Base-by-base conservation (phyloP, 2,113 vertebrate genomes). In the Ornithorhynchus anatinus region DNA sequence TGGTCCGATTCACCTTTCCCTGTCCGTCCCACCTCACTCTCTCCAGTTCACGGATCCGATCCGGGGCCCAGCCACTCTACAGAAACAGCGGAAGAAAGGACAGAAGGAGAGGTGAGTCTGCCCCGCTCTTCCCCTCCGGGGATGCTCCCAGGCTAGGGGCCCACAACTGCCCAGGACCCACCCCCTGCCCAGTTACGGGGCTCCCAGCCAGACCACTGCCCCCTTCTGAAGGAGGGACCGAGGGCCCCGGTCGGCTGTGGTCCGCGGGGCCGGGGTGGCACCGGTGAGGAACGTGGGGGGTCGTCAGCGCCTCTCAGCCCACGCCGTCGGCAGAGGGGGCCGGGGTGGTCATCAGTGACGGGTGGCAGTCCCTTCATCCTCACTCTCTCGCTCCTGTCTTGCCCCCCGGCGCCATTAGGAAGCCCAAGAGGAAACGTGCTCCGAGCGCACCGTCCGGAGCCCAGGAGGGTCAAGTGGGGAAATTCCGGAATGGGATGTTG, bases 401-500 rank as follows among this genome's bases (percentile, higher is more conserved):
- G n/a, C 4, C 4, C 7, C 59, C 44, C 17, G 67, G 1, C 65
- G 53, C 23, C 1, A 68, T 74, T 61, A 98, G 96, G 66, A 91
- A 87, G 72, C 60, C 84, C 65, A 94, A 91, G 84, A 92, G 77
- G 74, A 94, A 88, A 67, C 62, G 62, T 0, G 80, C 91, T 15
- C 90, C 94, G 17, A 92, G 91, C 7, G 88, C 89, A 9, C 81
- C 93, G 32, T 93, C 90, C 25, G 80, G 90, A 1, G 95, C 96
- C 39, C 95, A 92, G 51, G 77, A 86, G 0, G 97, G 96, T 35
- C 97, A 96, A 70, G 85, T 97, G 79, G 97, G 97, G 65, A 96
- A 93, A 86, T 99, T 99, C 90, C 97, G 93, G 90, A 89, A 97
- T 57, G 97, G 98, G 40, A 94, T 97, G 58, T 82, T 99, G 88